Base-by-base conservation (phyloP, 2,113 vertebrate genomes). In the Muscicapa adusta region DNA sequence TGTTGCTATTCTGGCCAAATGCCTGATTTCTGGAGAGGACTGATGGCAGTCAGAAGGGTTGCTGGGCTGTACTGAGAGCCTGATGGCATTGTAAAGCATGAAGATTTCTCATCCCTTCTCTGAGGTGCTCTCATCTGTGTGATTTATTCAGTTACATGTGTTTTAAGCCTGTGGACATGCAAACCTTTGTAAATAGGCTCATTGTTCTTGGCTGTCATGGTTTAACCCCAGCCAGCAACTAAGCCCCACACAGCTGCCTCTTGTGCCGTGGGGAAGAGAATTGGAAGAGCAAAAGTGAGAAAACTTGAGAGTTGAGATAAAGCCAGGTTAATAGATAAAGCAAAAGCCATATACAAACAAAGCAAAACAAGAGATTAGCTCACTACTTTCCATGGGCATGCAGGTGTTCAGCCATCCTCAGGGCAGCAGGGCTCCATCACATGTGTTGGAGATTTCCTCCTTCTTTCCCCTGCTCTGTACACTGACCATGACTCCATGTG, bases 81-180 rank as follows among this genome's bases (percentile, higher is more conserved):
- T 47, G 17, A 22, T 42, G 0, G 3, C 0, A 0, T 26, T 76
- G 22, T 60, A 48, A 61, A 62, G 20, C 15, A 10, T 8, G 2
- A 25, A 43, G 58, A 18, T 57, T 47, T 70, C 22, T 56, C 23
- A 36, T 83, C 16, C 58, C 20, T 79, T 73, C 80, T 53, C 36
- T 29, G 29, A 18, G 8, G 24, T 48, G 45, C 8, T 2, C 63
- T 83, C 22, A 7, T 42, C 33, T 18, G 26, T 25, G 5, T 54
- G 33, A 62, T 85, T 74, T 93, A 29, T 71, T 74, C 25, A 43
- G 31, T 26, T 82, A 4, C 9, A 3, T 14, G 29, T 34, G 18
- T 82, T 94, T 85, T 45, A 34, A 78, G 53, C 61, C 66, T 60
- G 7, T 47, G 60, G 42, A 85, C 89, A 78, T 48, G 6, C 57